Conservation (phyloP, 2,888 invertebrate species). For the Agrenia bidenticulata region DNA sequence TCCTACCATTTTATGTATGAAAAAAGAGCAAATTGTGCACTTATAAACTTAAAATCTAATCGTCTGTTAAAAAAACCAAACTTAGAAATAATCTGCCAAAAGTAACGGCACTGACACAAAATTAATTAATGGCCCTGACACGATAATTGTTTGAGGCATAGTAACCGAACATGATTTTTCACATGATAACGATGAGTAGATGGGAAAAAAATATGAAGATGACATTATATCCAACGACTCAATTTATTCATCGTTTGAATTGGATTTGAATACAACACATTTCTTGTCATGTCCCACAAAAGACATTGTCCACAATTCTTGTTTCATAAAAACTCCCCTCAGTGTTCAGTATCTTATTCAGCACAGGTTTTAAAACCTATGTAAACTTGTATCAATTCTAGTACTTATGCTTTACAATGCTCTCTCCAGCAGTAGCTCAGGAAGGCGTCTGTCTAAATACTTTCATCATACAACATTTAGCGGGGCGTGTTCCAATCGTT, state of each 20-base stretch:
- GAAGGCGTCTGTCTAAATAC: constrained; percentile 20
- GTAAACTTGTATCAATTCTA: constrained; percentile 23
- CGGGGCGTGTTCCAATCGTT: constrained; percentile 20
- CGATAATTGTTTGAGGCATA: no score
- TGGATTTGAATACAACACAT: constrained; percentile 32
- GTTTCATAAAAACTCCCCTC: constrained; percentile 28
- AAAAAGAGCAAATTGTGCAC: no score
- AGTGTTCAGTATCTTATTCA: constrained; percentile 14
- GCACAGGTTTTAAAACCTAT: constrained; percentile 22
- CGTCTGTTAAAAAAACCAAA: no score
- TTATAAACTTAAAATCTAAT: no score
- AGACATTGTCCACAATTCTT: constrained; percentile 25
- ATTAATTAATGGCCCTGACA: no score
- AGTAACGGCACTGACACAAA: no score
- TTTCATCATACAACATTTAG: constrained; percentile 15
- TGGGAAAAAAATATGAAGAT: no score
- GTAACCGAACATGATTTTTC: no score
- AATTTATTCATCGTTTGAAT: constrained; percentile 39
- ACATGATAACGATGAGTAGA: no score
- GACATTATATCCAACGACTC: constrained; percentile 9
- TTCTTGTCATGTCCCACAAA: constrained; percentile 13
- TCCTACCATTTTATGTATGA: no score
- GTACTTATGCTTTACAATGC: constrained; percentile 8
- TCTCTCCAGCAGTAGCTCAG: constrained; percentile 22
- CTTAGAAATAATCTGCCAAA: no score